These are phyloP conservation scores for Lacanobia oleracea DNA, from an alignment of 2,888 invertebrate genomes.

Conservation along the genomic window DNA sequence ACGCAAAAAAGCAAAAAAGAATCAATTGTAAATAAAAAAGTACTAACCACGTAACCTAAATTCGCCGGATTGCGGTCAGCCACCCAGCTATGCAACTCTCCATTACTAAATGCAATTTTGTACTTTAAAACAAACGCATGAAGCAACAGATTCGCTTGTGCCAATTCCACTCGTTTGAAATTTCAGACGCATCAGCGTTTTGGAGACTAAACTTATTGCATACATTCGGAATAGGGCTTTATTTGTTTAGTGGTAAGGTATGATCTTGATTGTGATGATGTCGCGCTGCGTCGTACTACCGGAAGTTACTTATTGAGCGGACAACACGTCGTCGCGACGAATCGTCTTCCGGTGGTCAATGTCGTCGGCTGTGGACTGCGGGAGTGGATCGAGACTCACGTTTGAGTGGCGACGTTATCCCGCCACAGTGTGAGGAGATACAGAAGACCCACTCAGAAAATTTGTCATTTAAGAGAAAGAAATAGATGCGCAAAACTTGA, in stretches of 20 bases:
- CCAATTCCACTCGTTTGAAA: constrained; percentile 51
- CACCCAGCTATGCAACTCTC: constrained; percentile 47
- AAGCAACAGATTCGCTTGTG: constrained; percentile 50
- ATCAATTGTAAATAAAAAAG: constrained; percentile 51
- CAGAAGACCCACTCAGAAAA: constrained; percentile 14
- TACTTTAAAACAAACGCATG: constrained; percentile 25
- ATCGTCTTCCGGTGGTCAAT: constrained; percentile 83
- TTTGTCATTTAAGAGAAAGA: too few species aligned
- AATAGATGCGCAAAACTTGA: too few species aligned
- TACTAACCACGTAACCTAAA: constrained; percentile 60
- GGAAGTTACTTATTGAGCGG: constrained; percentile 83
- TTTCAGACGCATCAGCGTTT: constrained; percentile 63
- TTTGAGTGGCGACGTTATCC: constrained; percentile 48
- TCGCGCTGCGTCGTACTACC: constrained; percentile 62
- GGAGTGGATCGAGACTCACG: constrained; percentile 60
- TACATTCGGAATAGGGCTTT: constrained; percentile 24
- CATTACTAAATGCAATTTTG: constrained; percentile 43
- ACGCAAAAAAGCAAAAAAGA: constrained; percentile 52
- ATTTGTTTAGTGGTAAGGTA: constrained; percentile 47
- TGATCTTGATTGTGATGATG: constrained; percentile 42
- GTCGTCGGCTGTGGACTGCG: constrained; percentile 68
- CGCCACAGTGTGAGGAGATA: background rate
- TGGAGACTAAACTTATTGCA: constrained; percentile 34
- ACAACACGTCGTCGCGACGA: constrained; percentile 78
- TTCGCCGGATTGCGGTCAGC: constrained; percentile 61